Conservation (phyloP, 2,888 invertebrate genomes). For the Tolmerus cingulatus region DNA sequence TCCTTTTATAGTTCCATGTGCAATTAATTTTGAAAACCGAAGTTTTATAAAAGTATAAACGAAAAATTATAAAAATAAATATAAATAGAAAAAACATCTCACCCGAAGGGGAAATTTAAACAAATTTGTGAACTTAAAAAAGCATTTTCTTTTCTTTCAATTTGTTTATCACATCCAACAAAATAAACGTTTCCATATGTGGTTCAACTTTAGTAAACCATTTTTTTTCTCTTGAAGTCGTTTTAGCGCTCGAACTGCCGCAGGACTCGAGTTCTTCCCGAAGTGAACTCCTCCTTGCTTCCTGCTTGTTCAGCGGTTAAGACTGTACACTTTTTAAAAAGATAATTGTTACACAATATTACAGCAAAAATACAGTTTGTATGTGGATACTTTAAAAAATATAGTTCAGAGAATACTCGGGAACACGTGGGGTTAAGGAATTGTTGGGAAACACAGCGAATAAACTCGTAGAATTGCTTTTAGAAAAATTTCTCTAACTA, state of each 20-base stretch:
- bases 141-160: constrained; percentile 20
- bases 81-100: background rate
- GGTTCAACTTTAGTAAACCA: background rate
- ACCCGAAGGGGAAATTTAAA: background rate
- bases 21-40: too few species aligned
- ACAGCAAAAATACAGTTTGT: background rate
- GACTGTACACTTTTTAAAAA: background rate
- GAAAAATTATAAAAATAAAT: too few species aligned
- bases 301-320: background rate
- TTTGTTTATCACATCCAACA: constrained; percentile 39
- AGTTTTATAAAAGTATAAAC: too few species aligned
- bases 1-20: background rate
- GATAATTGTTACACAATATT: background rate
- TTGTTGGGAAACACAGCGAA: background rate
- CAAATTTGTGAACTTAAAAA: constrained; percentile 26
- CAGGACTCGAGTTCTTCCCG: background rate
- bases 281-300: background rate
- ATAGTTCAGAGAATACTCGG: background rate
- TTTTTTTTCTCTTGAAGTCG: background rate
- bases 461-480: background rate
- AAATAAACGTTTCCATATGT: constrained; percentile 22
- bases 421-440: background rate
- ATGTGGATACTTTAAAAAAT: background rate
- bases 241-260: background rate
- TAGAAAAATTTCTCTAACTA: background rate